Percentiles rank a stretch among this genome's conserved stretches.
These are phyloP conservation scores for Plecturocebus donacophilus DNA, from an alignment of 2,113 vertebrate genomes.

Conservation along the genomic window DNA sequence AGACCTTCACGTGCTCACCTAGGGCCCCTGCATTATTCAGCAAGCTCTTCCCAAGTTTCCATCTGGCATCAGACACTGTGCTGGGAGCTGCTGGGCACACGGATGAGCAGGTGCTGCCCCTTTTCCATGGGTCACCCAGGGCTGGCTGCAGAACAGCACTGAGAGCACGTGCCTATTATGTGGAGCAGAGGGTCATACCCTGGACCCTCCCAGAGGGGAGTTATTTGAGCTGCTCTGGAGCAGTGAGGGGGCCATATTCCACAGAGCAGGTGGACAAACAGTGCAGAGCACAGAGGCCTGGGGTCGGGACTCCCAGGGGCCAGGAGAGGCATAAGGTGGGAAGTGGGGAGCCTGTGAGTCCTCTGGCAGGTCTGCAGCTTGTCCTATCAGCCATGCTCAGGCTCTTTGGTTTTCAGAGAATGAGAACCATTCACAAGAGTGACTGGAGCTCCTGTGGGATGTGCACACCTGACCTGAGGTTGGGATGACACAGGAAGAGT, in stretches of 20 bases:
- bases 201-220: neutral
- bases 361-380: fast-evolving
- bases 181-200: neutral
- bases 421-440: neutral
- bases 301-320: too few relatives aligned
- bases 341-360: neutral
- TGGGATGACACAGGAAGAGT: neutral
- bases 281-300: neutral
- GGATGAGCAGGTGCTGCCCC: fast-evolving
- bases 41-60: neutral
- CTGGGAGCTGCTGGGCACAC: neutral
- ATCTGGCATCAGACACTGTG: neutral
- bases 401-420: neutral
- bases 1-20: fast-evolving
- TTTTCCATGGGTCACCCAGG: too few relatives aligned
- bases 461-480: neutral
- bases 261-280: neutral
- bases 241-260: too few relatives aligned
- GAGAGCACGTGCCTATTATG: fast-evolving
- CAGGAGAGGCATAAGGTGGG: neutral
- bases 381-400: fast-evolving
- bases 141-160: neutral
- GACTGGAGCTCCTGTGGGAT: neutral
- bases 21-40: fast-evolving
- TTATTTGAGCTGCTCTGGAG: neutral